Conservation (phyloP, 2,113 vertebrate species). For the Notarius quadriscutis region DNA sequence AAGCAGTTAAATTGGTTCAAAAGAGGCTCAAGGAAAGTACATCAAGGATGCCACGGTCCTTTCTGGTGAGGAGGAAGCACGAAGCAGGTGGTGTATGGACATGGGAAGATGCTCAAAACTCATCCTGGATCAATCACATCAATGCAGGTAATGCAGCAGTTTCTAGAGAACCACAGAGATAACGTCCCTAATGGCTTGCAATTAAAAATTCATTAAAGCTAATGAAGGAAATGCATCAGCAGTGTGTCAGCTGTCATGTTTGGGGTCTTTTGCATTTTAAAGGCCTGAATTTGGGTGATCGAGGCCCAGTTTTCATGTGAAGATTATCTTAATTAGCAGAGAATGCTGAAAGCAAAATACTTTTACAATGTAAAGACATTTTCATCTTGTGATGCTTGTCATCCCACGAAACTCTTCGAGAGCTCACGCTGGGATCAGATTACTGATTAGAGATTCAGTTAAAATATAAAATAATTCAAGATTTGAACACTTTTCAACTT, state of each 20-base stretch:
- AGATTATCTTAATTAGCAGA: neutral
- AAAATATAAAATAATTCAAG: neutral
- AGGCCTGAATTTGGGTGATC: neutral
- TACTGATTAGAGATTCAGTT: neutral
- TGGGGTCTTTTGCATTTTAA: neutral
- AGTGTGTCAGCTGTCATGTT: neutral
- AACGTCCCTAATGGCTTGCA: neutral
- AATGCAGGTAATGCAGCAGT: conserved; percentile 34
- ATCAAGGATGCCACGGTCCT: conserved; percentile 73
- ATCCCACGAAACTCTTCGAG: neutral
- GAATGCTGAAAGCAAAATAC: neutral
- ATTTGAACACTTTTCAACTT: neutral
- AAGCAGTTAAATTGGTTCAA: neutral
- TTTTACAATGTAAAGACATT: neutral
- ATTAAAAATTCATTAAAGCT: neutral
- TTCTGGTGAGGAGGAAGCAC: conserved; percentile 75
- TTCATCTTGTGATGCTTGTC: neutral
- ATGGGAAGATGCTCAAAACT: conserved; percentile 65
- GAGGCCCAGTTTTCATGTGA: neutral
- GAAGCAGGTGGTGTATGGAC: conserved; percentile 59
- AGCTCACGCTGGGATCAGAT: neutral
- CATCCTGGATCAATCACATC: conserved; percentile 5
- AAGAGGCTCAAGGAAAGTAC: neutral
- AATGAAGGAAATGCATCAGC: neutral
- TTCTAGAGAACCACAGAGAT: neutral